Evolutionary conservation across 2,888 invertebrate genomes (phyloP).

Genomic region (Drosophila longiperda): DNA sequence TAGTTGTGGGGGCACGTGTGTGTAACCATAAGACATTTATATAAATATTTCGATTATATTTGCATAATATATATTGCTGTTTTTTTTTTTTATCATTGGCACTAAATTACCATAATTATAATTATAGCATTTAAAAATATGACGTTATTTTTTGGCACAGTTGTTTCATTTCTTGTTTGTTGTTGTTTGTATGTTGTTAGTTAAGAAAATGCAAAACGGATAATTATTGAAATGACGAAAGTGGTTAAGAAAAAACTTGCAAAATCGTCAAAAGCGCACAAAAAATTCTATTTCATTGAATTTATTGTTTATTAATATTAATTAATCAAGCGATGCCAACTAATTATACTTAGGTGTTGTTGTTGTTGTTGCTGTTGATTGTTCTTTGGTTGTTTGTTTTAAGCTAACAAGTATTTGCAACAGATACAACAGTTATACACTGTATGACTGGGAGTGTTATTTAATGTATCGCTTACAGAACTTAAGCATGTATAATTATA

Average conservation of each 20-base stretch:
- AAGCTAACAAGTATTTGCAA: slow-evolving; percentile 46
- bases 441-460: slow-evolving; percentile 21
- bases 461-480: slow-evolving; percentile 14
- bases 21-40: slow-evolving; percentile 85
- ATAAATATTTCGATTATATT: slow-evolving; percentile 52
- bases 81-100: slow-evolving; percentile 27
- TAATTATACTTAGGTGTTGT: slow-evolving; percentile 53
- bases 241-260: slow-evolving; percentile 47
- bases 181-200: slow-evolving; percentile 32
- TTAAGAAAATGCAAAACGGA: slow-evolving; percentile 73
- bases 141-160: slow-evolving; percentile 50
- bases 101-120: slow-evolving; percentile 26
- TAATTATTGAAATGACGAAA: slow-evolving; percentile 48
- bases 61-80: slow-evolving; percentile 38
- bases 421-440: slow-evolving; percentile 55
- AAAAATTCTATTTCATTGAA: slow-evolving; percentile 26
- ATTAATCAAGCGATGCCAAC: slow-evolving; percentile 83
- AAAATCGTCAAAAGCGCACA: slow-evolving; percentile 26
- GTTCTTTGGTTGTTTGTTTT: slow-evolving; percentile 8
- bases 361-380: slow-evolving; percentile 6
- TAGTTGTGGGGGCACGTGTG: slow-evolving; percentile 75
- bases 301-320: slow-evolving; percentile 34
- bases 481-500: slow-evolving; percentile 11
- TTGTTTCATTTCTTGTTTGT: slow-evolving; percentile 25
- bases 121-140: slow-evolving; percentile 24